Evolutionary conservation across 53 echinoderm and acorn worm species (phyloP), one percentile per base, ranked within the genome.

Genomic region (Astropecten irregularis): DNA sequence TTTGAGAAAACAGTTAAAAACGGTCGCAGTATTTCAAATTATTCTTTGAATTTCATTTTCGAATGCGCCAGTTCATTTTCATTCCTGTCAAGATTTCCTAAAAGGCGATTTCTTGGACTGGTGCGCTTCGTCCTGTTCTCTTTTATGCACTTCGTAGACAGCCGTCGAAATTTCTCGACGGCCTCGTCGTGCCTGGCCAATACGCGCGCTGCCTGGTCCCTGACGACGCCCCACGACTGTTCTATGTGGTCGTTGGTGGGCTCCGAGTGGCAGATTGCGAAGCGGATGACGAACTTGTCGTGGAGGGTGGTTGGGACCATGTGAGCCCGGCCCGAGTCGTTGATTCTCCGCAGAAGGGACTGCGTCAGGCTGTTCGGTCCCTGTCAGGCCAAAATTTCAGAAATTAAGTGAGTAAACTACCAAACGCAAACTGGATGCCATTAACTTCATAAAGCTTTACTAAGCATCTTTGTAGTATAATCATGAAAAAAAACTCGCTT

Each of bases 221-320:
- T 47, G 56, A 93, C 57, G 40, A 87, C 84, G 38, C 53, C 69
- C 93, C 93, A 93, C 18, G 93, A 67, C 52, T 90, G 90, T 0
- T 22, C 57, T 48, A 93, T 68, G 87, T 90, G 87, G 18, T 89
- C 90, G 36, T 90, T 90, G 35, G 40, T 38, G 9, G 93, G 87
- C 40, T 84, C 68, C 54, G 86, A 77, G 19, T 89, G 86, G 65
- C 93, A 93, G 40, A 93, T 57, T 28, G 87, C 90, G 68, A 93
- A 90, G 33, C 93, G 55, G 79, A 93, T 83, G 76, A 90, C 88
- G 69, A 87, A 87, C 54, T 83, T 93, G 37, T 81, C 90, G 48
- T 83, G 69, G 57, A 93, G 77, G 27, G 74, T 68, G 14, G 92
- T 59, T 3, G 92, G 89, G 0, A 89, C 83, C 92, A 92, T 83